phyloP scores from a whole-genome alignment of 2,797 vertebrate species.

The Sebastiscus tertius region DNA sequence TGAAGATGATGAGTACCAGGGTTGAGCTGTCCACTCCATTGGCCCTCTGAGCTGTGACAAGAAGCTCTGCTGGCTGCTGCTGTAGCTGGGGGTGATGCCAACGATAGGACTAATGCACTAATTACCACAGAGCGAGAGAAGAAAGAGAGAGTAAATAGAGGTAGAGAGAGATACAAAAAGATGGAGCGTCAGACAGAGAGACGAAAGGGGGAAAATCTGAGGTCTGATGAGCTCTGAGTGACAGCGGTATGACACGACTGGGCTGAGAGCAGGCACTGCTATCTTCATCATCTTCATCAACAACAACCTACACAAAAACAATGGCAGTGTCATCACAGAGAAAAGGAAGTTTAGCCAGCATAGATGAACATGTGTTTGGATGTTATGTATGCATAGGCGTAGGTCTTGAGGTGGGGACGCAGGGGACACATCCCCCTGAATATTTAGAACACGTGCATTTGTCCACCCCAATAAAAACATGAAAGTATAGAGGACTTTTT shows the following conservation, averaged over 20 bases:
- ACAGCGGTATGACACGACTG: conserved; percentile 82
- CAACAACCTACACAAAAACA: neutral
- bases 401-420: neutral
- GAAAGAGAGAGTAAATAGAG: conserved; percentile 68
- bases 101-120: conserved; percentile 89
- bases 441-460: no score
- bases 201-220: conserved; percentile 23
- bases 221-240: conserved; percentile 70
- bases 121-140: conserved; percentile 83
- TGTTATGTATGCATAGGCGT: neutral
- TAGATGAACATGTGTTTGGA: neutral
- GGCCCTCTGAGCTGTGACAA: conserved; percentile 89
- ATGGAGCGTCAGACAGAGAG: conserved; percentile 24
- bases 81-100: conserved; percentile 85
- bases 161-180: conserved; percentile 48
- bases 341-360: neutral
- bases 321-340: conserved; percentile 6
- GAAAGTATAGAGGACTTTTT: no score
- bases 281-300: conserved; percentile 30
- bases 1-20: conserved; percentile 80
- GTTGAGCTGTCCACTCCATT: conserved; percentile 87
- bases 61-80: conserved; percentile 88
- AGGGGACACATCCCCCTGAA: no score
- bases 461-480: no score
- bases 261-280: conserved; percentile 40